These are phyloP conservation scores for Hetaerina americana DNA, from an alignment of 1,140 invertebrate genomes.

Conservation along the genomic window DNA sequence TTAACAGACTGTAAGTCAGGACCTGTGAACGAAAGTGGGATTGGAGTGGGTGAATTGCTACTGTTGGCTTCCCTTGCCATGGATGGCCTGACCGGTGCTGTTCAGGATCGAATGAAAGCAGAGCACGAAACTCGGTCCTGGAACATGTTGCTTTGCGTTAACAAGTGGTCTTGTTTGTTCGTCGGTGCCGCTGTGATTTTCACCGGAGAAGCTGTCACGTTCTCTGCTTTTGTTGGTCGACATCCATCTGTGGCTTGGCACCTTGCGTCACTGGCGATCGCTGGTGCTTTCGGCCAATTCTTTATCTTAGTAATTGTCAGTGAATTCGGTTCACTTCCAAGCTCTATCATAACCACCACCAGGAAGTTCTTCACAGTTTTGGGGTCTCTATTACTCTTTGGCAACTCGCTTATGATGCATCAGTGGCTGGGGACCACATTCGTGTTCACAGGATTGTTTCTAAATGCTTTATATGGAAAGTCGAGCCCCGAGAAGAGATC, in stretches of 20 bases:
- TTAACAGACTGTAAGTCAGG: slow-evolving; percentile 58
- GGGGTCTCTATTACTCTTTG: slow-evolving; percentile 85
- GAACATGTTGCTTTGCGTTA: slow-evolving; percentile 93
- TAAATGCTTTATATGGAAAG: slow-evolving; percentile 49
- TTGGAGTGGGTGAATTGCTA: slow-evolving; percentile 75
- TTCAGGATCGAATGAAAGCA: slow-evolving; percentile 76
- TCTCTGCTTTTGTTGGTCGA: slow-evolving; percentile 63
- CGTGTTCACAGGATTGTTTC: slow-evolving; percentile 73
- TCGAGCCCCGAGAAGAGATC: neutral
- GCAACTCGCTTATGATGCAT: slow-evolving; percentile 60
- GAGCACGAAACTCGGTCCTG: slow-evolving; percentile 75
- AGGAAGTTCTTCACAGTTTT: slow-evolving; percentile 97
- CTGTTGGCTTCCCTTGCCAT: slow-evolving; percentile 76
- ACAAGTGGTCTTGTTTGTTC: slow-evolving; percentile 69
- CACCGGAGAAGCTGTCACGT: slow-evolving; percentile 74
- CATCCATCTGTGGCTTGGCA: slow-evolving; percentile 68
- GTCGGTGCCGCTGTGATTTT: slow-evolving; percentile 52
- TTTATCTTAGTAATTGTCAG: slow-evolving; percentile 92
- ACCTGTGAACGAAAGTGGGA: slow-evolving; percentile 16
- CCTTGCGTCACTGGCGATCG: slow-evolving; percentile 60
- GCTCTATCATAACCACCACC: slow-evolving; percentile 93
- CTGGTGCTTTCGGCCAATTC: slow-evolving; percentile 84
- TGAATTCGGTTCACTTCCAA: slow-evolving; percentile 88
- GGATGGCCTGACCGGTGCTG: slow-evolving; percentile 84
- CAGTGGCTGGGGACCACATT: slow-evolving; percentile 85